Base-by-base conservation (phyloP, 1,140 invertebrate genomes). In the Apis laboriosa region DNA sequence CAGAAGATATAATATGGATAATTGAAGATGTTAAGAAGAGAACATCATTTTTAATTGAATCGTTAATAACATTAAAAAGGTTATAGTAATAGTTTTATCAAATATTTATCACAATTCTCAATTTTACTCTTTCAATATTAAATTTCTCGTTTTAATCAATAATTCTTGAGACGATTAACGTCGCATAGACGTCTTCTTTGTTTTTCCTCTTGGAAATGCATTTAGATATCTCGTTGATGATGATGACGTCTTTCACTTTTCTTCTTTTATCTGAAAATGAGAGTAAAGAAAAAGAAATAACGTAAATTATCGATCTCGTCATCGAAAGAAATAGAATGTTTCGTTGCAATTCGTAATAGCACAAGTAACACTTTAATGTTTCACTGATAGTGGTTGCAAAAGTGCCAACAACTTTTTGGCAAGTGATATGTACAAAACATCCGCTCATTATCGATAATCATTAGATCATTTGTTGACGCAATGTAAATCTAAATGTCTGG, bases 361-460 rank as follows among this genome's bases (percentile, higher is more conserved):
- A 7, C 34, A 43, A 19, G 19, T 28, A 53, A 28, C 1, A n/a
- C 34, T 34, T 55, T 8, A 61, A 51, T 28, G 55, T 53, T n/a
- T 12, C 64, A 13, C 55, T n/a, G 56, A 49, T 58, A n/a, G 53
- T 5, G 2, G 0, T 61, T 53, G 67, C 67, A 28, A n/a, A 63
- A 63, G 28, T 71, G 77, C 77, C 77, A 79, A 56, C 49, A 63
- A 1, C 67, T 53, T 79, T 17, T 72, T 79, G 67, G 67, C 77
- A 72, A 61, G 49, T 53, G 49, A 51, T n/a, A 43, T 9, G 24
- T 53, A 13, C 56, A 34, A 74, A 56, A 63, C 53, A 63, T 34
- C 43, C n/a, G 19, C 12, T 72, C 67, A 12, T 72, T 80, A 80
- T 80, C 58, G 68, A 61, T 28, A 19, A 68, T 5, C 60, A 9